Evolutionary conservation across 2,797 vertebrate genomes (phyloP), one percentile per base, ranked within the genome.

Genomic region (Smutsia gigantea): DNA sequence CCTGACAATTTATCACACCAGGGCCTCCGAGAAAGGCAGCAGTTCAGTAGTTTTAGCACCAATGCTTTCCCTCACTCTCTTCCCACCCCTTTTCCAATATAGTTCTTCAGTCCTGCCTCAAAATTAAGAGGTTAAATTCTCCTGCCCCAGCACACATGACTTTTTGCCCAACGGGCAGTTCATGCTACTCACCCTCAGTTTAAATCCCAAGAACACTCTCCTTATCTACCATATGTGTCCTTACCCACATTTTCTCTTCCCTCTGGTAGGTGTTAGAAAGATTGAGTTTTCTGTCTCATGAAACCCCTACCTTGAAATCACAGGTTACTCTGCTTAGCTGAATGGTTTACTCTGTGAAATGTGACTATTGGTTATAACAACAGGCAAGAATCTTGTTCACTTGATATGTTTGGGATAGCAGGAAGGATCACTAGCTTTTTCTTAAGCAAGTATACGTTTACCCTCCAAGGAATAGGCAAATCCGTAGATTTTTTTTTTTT

Each of bases 1-100:
- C 51, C 84, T 93, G 79, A 55, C 18, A 96, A 59, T 96, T 95
- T 78, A 96, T 97, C 94, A 96, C 93, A 93, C 6, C 19, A 39
- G 34, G 37, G 31, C 17, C 57, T 93, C 42, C 42, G 59, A 88
- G n/a, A 87, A 7, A 75, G 13, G 79, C 72, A 94, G 53, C 46
- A 94, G 53, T 39, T 51, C 82, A 69, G 61, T 86, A 92, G 53
- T 85, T 97, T 96, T 97, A 87, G 59, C 39, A 88, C 87, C 59
- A 79, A 0, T 96, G 42, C 4, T 96, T 86, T 94, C 13, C 55
- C 31, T 87, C 21, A 63, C 27, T 74, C 57, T 82, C 23, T 25
- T 64, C 11, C 27, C 25, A 53, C 46, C 18, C 7, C 49, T 87
- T 94, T 61, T 59, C 57, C 42, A 68, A 75, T 90, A 42, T 71